phyloP scores from a whole-genome alignment of 2,888 invertebrate genomes.

The Malthinus flaveolus region DNA sequence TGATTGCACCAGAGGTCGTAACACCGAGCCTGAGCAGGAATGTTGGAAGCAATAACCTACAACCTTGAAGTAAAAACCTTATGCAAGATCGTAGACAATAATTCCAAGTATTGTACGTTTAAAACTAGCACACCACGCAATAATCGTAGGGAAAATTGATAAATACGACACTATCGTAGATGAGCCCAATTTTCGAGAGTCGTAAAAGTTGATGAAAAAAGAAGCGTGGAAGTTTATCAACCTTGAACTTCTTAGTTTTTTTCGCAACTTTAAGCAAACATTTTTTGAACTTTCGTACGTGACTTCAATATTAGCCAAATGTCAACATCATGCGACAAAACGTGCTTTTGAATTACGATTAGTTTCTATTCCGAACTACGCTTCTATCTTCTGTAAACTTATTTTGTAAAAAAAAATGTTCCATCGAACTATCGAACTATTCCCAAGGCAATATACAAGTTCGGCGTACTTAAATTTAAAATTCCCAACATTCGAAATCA shows the following conservation, averaged over 20 bases:
- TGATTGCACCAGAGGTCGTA: slow-evolving; percentile 29
- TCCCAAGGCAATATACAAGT: background rate
- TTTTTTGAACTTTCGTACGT: background rate
- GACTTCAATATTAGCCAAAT: background rate
- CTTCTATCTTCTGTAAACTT: background rate
- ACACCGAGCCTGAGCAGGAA: slow-evolving; percentile 25
- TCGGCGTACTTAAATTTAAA: slow-evolving; percentile 3
- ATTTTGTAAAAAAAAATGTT: background rate
- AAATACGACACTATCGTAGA: background rate
- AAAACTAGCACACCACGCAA: slow-evolving; percentile 25
- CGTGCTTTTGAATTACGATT: background rate
- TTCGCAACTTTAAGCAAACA: background rate
- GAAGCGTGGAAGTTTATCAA: slow-evolving; percentile 1
- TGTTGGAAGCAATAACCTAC: slow-evolving; percentile 31
- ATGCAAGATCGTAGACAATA: slow-evolving; percentile 29
- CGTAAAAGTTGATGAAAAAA: too few relatives aligned
- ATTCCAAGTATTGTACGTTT: slow-evolving; percentile 21
- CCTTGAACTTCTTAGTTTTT: slow-evolving; percentile 2
- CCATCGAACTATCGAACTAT: background rate
- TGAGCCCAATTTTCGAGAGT: too few relatives aligned
- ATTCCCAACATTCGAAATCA: too few relatives aligned
- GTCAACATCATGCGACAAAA: background rate
- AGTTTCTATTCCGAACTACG: too few relatives aligned
- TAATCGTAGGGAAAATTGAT: slow-evolving; percentile 12
- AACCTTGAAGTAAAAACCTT: slow-evolving; percentile 29